phyloP scores from a whole-genome alignment of 2,888 invertebrate species.

The Mayetiola destructor region DNA sequence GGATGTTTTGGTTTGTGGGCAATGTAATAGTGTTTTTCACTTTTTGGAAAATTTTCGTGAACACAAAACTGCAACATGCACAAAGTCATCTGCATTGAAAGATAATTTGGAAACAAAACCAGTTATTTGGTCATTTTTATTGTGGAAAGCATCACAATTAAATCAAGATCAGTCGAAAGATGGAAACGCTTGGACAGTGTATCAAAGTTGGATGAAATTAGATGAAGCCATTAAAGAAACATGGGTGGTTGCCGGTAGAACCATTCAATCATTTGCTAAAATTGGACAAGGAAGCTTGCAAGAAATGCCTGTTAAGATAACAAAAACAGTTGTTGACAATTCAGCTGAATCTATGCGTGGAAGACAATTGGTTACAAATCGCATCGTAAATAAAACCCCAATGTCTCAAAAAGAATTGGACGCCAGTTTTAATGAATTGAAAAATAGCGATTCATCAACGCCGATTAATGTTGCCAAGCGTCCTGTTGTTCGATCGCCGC shows the following conservation, averaged over 20 bases:
- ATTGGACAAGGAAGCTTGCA: constrained; percentile 33
- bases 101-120: constrained; percentile 64
- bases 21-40: constrained; percentile 64
- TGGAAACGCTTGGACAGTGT: constrained; percentile 60
- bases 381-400: not conserved
- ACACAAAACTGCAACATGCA: constrained; percentile 49
- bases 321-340: constrained; percentile 34
- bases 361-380: not conserved
- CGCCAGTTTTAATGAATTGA: constrained; percentile 6
- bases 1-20: constrained; percentile 72
- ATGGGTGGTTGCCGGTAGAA: constrained; percentile 67
- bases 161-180: constrained; percentile 33
- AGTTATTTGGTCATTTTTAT: constrained; percentile 70
- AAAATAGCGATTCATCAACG: constrained; percentile 2
- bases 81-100: constrained; percentile 46
- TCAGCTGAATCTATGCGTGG: constrained; percentile 17
- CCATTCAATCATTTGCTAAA: constrained; percentile 59
- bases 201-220: constrained; percentile 73
- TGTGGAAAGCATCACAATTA: constrained; percentile 58
- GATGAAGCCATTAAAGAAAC: constrained; percentile 55
- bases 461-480: not conserved
- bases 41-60: constrained; percentile 64
- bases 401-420: constrained; percentile 1
- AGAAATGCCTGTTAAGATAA: constrained; percentile 36
- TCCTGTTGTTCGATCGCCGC: not conserved